Percentiles rank a stretch among this genome's conserved stretches.
phyloP scores from a whole-genome alignment of 2,888 invertebrate species.

The Athalia cordata region DNA sequence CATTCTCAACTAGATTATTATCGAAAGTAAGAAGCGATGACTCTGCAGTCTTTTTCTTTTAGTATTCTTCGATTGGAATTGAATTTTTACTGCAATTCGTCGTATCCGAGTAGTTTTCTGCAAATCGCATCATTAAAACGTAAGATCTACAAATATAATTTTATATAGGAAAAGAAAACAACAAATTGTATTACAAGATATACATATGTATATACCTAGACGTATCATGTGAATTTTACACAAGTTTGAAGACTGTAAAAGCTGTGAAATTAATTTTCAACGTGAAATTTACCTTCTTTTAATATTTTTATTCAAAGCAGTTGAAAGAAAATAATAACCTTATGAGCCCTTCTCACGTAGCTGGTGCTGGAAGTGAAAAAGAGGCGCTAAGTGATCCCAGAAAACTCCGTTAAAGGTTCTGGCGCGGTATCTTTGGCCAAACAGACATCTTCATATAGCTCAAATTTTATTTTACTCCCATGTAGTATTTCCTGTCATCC shows the following conservation, averaged over 20 bases:
- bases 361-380: neutral
- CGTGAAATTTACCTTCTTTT: neutral
- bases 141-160: too few relatives aligned
- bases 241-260: neutral
- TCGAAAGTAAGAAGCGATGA: slow-evolving; percentile 2
- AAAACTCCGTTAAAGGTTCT: slow-evolving; percentile 3
- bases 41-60: too few relatives aligned
- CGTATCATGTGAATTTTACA: neutral
- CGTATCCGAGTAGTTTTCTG: too few relatives aligned
- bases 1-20: slow-evolving; percentile 12
- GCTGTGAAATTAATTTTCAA: slow-evolving; percentile 11
- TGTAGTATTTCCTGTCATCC: neutral
- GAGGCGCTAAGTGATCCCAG: neutral
- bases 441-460: slow-evolving; percentile 1
- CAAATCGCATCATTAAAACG: too few relatives aligned
- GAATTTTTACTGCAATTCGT: too few relatives aligned
- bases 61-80: too few relatives aligned
- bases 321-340: slow-evolving; percentile 10
- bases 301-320: neutral
- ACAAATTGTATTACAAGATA: neutral
- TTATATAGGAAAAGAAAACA: neutral
- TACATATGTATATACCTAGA: neutral
- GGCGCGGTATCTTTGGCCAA: slow-evolving; percentile 16
- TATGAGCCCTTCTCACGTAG: neutral
- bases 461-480: neutral